Base-by-base conservation (phyloP, 2,113 vertebrate genomes). In the Eretmochelys imbricata region DNA sequence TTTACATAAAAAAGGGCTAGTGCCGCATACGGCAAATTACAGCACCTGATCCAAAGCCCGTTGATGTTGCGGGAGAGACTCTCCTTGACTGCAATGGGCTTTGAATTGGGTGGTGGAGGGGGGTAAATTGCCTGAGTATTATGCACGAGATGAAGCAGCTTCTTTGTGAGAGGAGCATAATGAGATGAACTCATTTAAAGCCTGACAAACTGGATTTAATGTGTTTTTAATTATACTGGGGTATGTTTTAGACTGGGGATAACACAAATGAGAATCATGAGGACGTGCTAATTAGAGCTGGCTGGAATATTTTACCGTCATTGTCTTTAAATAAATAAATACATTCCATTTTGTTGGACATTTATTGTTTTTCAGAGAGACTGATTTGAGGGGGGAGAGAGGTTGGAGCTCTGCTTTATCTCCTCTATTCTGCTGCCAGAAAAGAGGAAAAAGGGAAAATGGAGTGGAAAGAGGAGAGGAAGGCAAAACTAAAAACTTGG, bases 1-100 rank as follows among this genome's bases (percentile, higher is more conserved):
- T 85, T 42, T 27, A 31, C 29, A 22, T 42, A 24, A 57, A 65
- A 80, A 80, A 59, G 48, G 48, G n/a, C 27, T 8, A 72, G 54
- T 14, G 16, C 49, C 55, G 49, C 20, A 48, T 72, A 46, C 12
- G 2, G 20, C 53, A 57, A n/a, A 16, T 3, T 5, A 25, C 20
- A 0, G 2, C 20, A n/a, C 19, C 22, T 80, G 46, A 55, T 8
- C 62, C 75, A 6, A 53, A 6, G 54, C 46, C 14, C 20, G 0
- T 2, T 46, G 72, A 25, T 25, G 72, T 42, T 5, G 10, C 25
- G 10, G 17, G 72, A 76, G 38, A 46, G 38, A 38, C 24, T 25
- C 72, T 13, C 72, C 8, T 14, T 46, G 10, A 42, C 42, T 25
- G 38, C 72, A 48, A 46, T 24, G 46, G 72, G 72, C 38, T 76